A percentile compares a stretch with the other conserved stretches of the same genome.
phyloP scores from a whole-genome alignment of 2,797 vertebrate genomes.

The Myotis pilosus region DNA sequence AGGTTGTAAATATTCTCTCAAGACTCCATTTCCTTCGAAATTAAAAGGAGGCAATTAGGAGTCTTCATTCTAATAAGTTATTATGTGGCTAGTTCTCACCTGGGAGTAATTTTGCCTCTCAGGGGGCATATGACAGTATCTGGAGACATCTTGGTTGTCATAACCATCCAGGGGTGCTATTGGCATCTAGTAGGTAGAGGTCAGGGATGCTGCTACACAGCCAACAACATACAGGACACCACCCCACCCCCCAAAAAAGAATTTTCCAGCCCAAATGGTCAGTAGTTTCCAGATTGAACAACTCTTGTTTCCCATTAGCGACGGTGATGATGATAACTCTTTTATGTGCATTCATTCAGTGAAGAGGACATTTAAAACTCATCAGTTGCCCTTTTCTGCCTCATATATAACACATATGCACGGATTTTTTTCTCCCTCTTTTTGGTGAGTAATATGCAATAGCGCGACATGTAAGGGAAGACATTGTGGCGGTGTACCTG shows the following conservation, averaged over 20 bases:
- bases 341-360: neutral
- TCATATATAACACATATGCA: neutral
- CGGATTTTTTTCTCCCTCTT: neutral
- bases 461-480: neutral
- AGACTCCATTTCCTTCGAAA: neutral
- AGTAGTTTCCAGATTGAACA: neutral
- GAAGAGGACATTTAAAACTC: neutral
- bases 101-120: neutral
- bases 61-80: neutral
- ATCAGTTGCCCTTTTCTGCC: neutral
- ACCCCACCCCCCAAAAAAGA: neutral
- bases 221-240: neutral
- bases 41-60: neutral
- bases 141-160: neutral
- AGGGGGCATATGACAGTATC: neutral
- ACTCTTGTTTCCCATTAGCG: neutral
- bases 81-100: neutral
- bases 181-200: neutral
- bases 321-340: neutral
- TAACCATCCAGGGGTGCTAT: neutral
- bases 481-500: neutral
- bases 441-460: neutral
- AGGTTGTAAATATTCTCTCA: neutral
- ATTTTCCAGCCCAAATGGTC: neutral
- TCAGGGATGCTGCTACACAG: neutral